These are phyloP conservation scores for Solenodon paradoxus DNA, from an alignment of 2,113 vertebrate species.

Conservation along the genomic window DNA sequence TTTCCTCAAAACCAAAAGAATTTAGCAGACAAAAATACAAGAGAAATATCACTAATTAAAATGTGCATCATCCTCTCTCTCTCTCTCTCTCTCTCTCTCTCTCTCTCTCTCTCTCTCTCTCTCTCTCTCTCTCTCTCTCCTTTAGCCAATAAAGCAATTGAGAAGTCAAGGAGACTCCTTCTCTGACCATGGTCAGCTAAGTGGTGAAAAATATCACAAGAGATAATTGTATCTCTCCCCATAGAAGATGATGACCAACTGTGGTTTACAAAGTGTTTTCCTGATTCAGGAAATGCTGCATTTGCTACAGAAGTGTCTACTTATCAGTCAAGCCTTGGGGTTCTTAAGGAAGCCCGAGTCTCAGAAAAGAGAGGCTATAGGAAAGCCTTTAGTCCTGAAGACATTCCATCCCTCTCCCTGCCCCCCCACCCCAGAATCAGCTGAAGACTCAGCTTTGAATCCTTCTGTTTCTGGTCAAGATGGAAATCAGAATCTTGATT, in stretches of 20 bases:
- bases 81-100: background rate
- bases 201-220: slow-evolving; percentile 1
- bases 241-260: background rate
- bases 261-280: background rate
- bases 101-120: background rate
- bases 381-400: background rate
- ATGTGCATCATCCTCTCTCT: background rate
- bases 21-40: background rate
- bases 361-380: background rate
- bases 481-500: background rate
- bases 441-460: background rate
- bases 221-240: background rate
- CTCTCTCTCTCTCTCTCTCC: background rate
- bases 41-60: background rate
- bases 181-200: background rate
- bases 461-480: background rate
- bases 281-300: background rate
- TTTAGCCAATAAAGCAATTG: background rate
- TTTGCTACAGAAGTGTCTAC: background rate
- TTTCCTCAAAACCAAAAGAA: background rate
- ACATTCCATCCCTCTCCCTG: background rate
- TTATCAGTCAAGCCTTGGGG: background rate
- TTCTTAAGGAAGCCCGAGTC: background rate
- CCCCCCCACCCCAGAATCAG: background rate
- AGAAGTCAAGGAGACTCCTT: background rate